Evolutionary conservation across 2,113 vertebrate genomes (phyloP).

Genomic region (Pipa parva): DNA sequence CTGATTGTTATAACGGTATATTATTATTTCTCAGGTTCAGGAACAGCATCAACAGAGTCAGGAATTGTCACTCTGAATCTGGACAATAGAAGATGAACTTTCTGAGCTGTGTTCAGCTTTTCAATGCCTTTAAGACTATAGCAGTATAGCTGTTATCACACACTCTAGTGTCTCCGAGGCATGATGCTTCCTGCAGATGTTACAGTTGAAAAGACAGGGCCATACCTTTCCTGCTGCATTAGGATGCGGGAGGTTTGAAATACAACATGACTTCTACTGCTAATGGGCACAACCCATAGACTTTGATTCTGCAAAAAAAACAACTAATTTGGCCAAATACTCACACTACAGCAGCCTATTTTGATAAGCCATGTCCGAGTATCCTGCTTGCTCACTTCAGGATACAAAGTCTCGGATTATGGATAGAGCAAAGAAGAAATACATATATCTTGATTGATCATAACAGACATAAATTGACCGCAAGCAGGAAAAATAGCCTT

Average conservation of each 20-base stretch:
- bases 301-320: slow-evolving; percentile 49
- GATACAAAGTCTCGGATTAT: slow-evolving; percentile 13
- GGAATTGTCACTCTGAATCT: slow-evolving; percentile 56
- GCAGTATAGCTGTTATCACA: slow-evolving; percentile 52
- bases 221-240: slow-evolving; percentile 51
- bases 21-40: slow-evolving; percentile 23
- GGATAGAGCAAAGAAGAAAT: slow-evolving; percentile 11
- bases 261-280: slow-evolving; percentile 59
- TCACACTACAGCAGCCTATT: slow-evolving; percentile 22
- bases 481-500: slow-evolving; percentile 33
- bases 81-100: slow-evolving; percentile 40
- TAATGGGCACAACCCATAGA: slow-evolving; percentile 53
- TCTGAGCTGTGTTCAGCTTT: slow-evolving; percentile 45
- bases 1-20: slow-evolving; percentile 8
- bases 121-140: slow-evolving; percentile 51
- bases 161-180: slow-evolving; percentile 53
- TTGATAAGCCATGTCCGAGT: slow-evolving; percentile 30
- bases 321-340: slow-evolving; percentile 48
- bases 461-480: slow-evolving; percentile 23
- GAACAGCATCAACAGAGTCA: slow-evolving; percentile 22
- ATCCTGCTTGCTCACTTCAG: slow-evolving; percentile 8
- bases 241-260: slow-evolving; percentile 52
- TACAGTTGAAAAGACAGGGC: slow-evolving; percentile 52
- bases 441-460: background rate
- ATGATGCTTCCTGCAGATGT: slow-evolving; percentile 51